A percentile compares a stretch with the other conserved stretches of the same genome.
Conservation (phyloP, 2,113 vertebrate genomes). For the Acinonyx jubatus region DNA sequence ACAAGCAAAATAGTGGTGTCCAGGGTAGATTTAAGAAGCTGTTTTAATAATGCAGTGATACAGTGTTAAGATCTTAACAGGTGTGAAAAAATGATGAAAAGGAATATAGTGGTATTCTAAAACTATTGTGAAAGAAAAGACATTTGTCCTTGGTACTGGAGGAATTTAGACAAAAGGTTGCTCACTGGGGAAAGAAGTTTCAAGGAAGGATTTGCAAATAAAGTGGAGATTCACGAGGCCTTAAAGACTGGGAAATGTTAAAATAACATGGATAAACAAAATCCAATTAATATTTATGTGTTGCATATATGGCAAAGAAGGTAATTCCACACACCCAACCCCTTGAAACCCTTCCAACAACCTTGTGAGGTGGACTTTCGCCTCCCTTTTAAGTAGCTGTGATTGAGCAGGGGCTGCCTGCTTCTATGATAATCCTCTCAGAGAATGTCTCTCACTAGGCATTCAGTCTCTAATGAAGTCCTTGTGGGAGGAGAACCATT, state of each 20-base stretch:
- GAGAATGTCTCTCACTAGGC: background rate
- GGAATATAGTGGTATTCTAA: background rate
- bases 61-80: background rate
- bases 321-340: background rate
- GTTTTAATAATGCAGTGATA: background rate
- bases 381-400: background rate
- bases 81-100: background rate
- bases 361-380: background rate
- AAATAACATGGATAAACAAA: conserved; percentile 2
- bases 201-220: conserved; percentile 47
- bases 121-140: background rate
- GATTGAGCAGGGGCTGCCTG: background rate
- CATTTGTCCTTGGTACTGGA: background rate
- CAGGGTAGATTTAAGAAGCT: background rate
- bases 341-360: background rate
- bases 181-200: background rate
- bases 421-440: background rate
- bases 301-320: background rate
- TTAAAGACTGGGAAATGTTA: background rate
- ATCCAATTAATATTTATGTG: background rate
- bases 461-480: background rate
- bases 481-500: background rate
- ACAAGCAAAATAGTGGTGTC: background rate
- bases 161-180: conserved; percentile 14
- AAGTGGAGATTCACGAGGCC: background rate